Evolutionary conservation across 2,797 vertebrate species (phyloP).

Genomic region (Anisognathus igniventris): DNA sequence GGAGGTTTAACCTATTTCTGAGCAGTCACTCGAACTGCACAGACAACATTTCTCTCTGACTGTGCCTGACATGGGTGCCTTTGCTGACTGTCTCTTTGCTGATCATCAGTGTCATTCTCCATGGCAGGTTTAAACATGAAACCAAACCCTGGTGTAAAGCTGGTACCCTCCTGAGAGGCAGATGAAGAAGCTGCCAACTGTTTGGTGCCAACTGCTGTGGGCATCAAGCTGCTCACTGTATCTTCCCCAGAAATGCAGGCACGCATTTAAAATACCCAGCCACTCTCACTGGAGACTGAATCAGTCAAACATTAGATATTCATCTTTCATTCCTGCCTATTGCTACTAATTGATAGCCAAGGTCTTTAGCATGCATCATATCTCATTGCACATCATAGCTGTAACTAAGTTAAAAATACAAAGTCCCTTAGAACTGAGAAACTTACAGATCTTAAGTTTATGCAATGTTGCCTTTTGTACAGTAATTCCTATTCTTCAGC

Average conservation of each 20-base stretch:
- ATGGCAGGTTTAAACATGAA: conserved; percentile 10
- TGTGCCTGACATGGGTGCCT: background rate
- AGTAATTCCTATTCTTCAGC: background rate
- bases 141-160: conserved; percentile 22
- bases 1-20: background rate
- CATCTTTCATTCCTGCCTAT: background rate
- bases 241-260: background rate
- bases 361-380: background rate
- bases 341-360: conserved; percentile 26
- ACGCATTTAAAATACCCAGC: background rate
- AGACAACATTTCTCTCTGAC: background rate
- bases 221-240: background rate
- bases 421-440: background rate
- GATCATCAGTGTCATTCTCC: conserved; percentile 5
- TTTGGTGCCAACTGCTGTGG: conserved; percentile 52
- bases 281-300: background rate
- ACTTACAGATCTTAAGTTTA: background rate
- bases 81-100: background rate
- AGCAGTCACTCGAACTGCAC: background rate
- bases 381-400: background rate
- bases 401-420: background rate
- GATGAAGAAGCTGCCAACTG: conserved; percentile 43
- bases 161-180: conserved; percentile 21
- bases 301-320: conserved; percentile 9
- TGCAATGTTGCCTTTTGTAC: background rate